Base-by-base conservation (phyloP, 2,888 invertebrate genomes). In the Drosophila fulvimacula region DNA sequence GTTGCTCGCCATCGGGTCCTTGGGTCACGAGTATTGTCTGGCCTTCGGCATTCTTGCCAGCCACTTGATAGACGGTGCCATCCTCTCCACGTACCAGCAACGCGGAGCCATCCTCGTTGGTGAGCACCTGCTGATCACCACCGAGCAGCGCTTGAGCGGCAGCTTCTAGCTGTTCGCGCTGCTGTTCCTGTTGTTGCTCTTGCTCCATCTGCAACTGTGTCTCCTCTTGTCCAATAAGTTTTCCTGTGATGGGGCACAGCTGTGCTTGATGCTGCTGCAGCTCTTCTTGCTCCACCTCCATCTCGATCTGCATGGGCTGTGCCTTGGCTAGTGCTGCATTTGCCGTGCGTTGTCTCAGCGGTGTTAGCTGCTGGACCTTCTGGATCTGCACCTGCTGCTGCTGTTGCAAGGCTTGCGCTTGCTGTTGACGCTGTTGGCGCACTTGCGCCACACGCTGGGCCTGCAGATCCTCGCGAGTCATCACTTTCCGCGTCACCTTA, bases 71-170 rank as follows among this genome's bases (percentile, higher is more conserved):
- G n/a, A 93, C 92, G 3, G 93, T 93, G 21, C 97, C 97, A 88
- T 97, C 97, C 81, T 97, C 97, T 0, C 96, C 96, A 0, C 96
- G 95, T 42, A 97, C 96, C 87, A 96, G 95, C 71, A 97, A 94
- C 17, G 96, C 95, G 27, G 94, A 94, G 55, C 95, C 95, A 81
- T 95, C 95, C 41, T 94, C 93, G 72, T 94, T 94, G 38, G 93
- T 90, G 13, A 93, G 82, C 55, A 92, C 85, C 76, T 93, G 92
- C 63, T 92, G 92, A 38, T 92, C 91, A 36, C 87, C 86, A n/a
- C 90, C 85, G 6, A 90, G 78, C 6, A 92, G 81, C 9, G 91
- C 85, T 7, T 91, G 78, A 11, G 89, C 85, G 4, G 90, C 88
- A 52, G 92, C 91, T 38, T 83, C 83, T 19, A 91, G 81, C 63